A percentile compares a stretch with the other conserved stretches of the same genome.
Evolutionary conservation across 2,888 invertebrate species (phyloP).

Genomic region (Zele albiditarsus): DNA sequence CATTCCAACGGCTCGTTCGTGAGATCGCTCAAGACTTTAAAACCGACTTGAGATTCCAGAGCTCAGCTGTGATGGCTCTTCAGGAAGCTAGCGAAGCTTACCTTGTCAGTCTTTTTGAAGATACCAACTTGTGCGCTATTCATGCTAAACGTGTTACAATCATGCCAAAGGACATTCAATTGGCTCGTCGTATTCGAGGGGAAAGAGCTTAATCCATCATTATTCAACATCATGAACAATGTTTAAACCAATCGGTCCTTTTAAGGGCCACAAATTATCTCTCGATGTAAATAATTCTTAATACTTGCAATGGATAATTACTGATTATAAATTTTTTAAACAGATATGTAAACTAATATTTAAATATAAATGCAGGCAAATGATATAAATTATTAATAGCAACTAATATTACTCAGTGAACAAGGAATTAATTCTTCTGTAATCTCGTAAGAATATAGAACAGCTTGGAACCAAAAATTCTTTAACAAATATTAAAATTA

Average conservation of each 20-base stretch:
- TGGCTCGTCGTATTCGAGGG: constrained; percentile 70
- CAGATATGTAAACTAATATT: too few relatives aligned
- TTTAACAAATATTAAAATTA: too few relatives aligned
- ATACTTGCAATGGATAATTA: not conserved
- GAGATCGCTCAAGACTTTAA: constrained; percentile 86
- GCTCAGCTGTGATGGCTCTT: constrained; percentile 81
- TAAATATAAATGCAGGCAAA: too few relatives aligned
- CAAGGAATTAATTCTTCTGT: too few relatives aligned
- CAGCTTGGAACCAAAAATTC: too few relatives aligned
- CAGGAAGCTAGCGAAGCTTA: constrained; percentile 79
- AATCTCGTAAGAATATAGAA: too few relatives aligned
- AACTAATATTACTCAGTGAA: too few relatives aligned
- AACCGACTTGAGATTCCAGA: constrained; percentile 81
- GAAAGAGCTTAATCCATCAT: constrained; percentile 54
- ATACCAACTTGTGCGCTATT: constrained; percentile 86
- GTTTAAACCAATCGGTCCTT: constrained; percentile 46
- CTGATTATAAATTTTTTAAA: not conserved
- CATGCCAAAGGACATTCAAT: constrained; percentile 79
- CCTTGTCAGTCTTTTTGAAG: constrained; percentile 82
- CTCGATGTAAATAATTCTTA: too few relatives aligned
- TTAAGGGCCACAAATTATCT: constrained; percentile 35
- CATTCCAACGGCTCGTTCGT: constrained; percentile 82
- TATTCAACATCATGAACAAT: not conserved
- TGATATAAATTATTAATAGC: too few relatives aligned
- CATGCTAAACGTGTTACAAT: too few relatives aligned